Base-by-base conservation (phyloP, 1,140 invertebrate genomes). In the Ladona fulva region DNA sequence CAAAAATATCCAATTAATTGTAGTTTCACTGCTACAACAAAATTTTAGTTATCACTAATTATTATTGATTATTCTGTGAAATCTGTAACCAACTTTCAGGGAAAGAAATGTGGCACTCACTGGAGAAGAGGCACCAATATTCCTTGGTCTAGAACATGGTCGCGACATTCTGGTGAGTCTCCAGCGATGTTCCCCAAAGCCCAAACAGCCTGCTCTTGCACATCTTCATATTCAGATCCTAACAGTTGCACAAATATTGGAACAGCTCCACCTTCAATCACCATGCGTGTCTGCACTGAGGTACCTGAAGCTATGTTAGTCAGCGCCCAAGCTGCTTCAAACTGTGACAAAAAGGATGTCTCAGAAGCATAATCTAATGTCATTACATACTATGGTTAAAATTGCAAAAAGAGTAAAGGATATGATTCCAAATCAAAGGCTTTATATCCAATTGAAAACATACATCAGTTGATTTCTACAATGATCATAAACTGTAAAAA, bases 281-380 rank as follows among this genome's bases (percentile, higher is more conserved):
- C 97, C 81, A 95, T 92, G 78, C 92, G 89, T 3, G 97, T 99
- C 86, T 99, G 97, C 78, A 92, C 88, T 22, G 95, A 97, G 24
- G 95, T 97, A n/a, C 97, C 97, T 3, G 95, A 97, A 1, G 97
- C 97, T 81, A 99, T 97, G 86, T 99, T 99, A 76, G 97, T 99
- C 79, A 99, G 85, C 75, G 96, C 96, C 97, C 97, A 99, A 74
- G 97, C 96, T 78, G 97, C 96, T 88, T 99, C 97, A 88, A 99
- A 99, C 93, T 98, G 85, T 8, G 8, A 37, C 1, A 8, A 37
- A 37, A 8, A n/a, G n/a, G n/a, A n/a, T n/a, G n/a, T n/a, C n/a
- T n/a, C n/a, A n/a, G n/a, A n/a, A n/a, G n/a, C n/a, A n/a, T n/a
- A n/a, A n/a, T n/a, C n/a, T n/a, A n/a, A n/a, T n/a, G n/a, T n/a